A percentile compares a stretch with the other conserved stretches of the same genome.
Conservation (phyloP, 2,888 invertebrate genomes). For the Osmoderma eremita region DNA sequence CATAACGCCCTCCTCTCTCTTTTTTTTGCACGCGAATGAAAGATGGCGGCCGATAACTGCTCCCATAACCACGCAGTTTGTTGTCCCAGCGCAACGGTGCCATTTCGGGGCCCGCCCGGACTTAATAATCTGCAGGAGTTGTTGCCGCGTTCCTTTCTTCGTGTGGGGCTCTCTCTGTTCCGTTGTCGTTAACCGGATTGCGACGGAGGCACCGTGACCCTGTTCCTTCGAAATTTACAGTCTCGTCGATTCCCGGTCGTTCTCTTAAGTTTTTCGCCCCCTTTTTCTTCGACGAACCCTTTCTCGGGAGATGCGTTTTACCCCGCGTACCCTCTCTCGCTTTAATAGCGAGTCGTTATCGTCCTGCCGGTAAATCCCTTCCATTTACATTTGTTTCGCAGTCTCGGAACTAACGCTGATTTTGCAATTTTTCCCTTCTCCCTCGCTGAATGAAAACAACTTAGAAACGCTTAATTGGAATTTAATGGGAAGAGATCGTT, state of each 20-base stretch:
- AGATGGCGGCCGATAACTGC: conserved; percentile 57
- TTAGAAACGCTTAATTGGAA: conserved; percentile 11
- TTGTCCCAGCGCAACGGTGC: conserved; percentile 49
- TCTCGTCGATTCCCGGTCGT: conserved; percentile 20
- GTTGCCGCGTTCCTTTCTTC: conserved; percentile 39
- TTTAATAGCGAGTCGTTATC: conserved; percentile 33
- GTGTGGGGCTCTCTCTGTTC: background rate
- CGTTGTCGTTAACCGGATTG: background rate
- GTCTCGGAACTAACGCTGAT: conserved; percentile 29
- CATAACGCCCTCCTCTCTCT: conserved; percentile 53
- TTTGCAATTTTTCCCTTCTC: conserved; percentile 19
- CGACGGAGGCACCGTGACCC: conserved; percentile 22
- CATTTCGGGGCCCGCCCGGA: conserved; percentile 44
- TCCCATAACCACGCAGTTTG: conserved; percentile 55
- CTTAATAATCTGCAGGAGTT: conserved; percentile 47
- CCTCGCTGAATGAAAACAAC: conserved; percentile 16
- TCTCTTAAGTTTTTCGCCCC: background rate
- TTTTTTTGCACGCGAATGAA: conserved; percentile 50
- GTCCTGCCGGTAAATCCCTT: conserved; percentile 23
- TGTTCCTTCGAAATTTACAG: conserved; percentile 34
- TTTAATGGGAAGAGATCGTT: conserved; percentile 13
- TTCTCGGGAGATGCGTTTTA: background rate
- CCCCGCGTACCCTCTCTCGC: background rate
- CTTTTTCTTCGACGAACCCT: conserved; percentile 5
- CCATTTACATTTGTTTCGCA: conserved; percentile 33